phyloP scores from a whole-genome alignment of 2,888 invertebrate genomes.

The Eremobia ochroleuca region DNA sequence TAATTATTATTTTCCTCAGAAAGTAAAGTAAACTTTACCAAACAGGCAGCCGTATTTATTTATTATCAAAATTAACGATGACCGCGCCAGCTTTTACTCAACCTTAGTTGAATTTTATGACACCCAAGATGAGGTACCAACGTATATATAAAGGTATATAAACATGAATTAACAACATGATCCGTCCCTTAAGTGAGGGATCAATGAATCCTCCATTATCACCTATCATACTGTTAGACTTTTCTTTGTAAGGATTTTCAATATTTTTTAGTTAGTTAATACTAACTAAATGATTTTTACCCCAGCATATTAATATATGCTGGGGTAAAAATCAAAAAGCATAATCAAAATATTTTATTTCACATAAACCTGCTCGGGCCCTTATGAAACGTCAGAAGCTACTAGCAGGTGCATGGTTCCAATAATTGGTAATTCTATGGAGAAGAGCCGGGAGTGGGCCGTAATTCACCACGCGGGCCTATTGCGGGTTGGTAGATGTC shows the following conservation, averaged over 20 bases:
- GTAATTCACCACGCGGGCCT: too few species aligned
- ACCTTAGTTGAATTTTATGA: constrained; percentile 15
- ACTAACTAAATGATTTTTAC: too few species aligned
- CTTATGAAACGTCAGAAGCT: neutral
- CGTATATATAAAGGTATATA: neutral
- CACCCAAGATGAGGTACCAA: neutral
- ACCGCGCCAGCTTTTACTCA: neutral
- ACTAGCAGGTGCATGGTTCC: neutral
- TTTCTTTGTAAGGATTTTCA: neutral
- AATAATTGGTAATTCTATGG: neutral
- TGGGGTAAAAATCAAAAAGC: neutral
- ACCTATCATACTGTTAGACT: neutral
- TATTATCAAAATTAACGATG: neutral
- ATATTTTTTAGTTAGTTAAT: neutral
- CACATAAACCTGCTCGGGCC: neutral
- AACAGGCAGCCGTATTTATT: neutral
- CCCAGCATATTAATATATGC: too few species aligned
- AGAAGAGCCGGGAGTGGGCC: neutral
- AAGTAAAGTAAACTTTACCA: neutral
- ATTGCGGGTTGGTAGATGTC: neutral
- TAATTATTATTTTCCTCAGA: neutral
- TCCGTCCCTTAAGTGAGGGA: neutral
- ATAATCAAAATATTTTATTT: neutral
- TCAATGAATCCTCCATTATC: neutral
- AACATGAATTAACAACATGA: constrained; percentile 5